Conservation (phyloP, 2,888 invertebrate genomes). For the Sarcophaga caerulescens region DNA sequence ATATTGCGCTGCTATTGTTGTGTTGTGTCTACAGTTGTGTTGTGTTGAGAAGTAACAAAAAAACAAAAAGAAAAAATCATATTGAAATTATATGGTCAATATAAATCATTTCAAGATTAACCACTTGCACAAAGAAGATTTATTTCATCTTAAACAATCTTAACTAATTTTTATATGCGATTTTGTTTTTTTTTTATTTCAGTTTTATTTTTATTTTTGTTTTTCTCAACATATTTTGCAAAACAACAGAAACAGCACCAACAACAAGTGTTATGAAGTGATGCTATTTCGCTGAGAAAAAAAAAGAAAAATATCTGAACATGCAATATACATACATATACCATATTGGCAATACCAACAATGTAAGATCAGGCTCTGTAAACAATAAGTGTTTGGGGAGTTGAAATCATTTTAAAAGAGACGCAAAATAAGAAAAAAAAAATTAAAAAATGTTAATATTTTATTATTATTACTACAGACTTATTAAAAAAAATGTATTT, state of each 20-base stretch:
- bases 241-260: constrained; percentile 33
- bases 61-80: constrained; percentile 32
- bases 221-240: constrained; percentile 10
- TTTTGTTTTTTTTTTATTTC: constrained; percentile 19
- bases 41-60: neutral
- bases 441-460: constrained; percentile 36
- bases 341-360: constrained; percentile 39
- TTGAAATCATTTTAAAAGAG: neutral
- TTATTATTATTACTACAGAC: constrained; percentile 42
- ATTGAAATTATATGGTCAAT: constrained; percentile 72
- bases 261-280: constrained; percentile 59
- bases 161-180: constrained; percentile 50
- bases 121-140: constrained; percentile 72
- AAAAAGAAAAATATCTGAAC: neutral
- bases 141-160: constrained; percentile 57
- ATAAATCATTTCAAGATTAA: constrained; percentile 78
- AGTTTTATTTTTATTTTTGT: neutral
- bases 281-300: constrained; percentile 42
- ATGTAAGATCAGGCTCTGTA: constrained; percentile 21
- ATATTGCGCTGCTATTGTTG: constrained; percentile 57
- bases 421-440: neutral
- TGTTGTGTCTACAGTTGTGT: neutral
- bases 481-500: constrained; percentile 56
- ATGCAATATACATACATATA: constrained; percentile 49
- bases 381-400: constrained; percentile 49